These are phyloP conservation scores for Trinorchestia longiramus DNA, from an alignment of 1,140 invertebrate species.

Conservation along the genomic window DNA sequence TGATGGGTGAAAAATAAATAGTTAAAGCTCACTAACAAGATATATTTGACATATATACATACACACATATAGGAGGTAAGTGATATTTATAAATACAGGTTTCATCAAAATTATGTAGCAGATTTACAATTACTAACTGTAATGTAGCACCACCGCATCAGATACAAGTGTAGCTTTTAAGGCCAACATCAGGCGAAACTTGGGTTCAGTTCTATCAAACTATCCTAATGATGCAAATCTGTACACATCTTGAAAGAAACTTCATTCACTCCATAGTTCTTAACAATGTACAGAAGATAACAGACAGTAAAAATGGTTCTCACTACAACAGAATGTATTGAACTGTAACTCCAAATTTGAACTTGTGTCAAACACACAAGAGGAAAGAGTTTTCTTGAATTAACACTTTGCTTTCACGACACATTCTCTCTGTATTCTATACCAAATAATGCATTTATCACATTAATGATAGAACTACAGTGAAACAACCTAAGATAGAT, in stretches of 20 bases:
- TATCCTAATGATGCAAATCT: background rate
- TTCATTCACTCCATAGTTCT: background rate
- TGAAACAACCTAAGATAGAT: background rate
- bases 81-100: background rate
- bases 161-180: background rate
- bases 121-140: background rate
- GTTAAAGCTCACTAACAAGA: conserved; percentile 16
- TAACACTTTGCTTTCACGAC: background rate
- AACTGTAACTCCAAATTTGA: no score
- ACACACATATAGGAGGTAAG: background rate
- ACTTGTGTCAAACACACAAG: background rate
- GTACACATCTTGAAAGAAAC: background rate
- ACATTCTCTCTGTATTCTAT: background rate
- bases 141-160: background rate
- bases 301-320: background rate
- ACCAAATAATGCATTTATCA: no score
- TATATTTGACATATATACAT: background rate
- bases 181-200: background rate
- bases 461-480: no score
- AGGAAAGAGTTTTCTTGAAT: background rate
- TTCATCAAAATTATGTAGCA: background rate
- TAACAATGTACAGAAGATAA: background rate
- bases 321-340: no score
- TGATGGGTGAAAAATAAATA: background rate
- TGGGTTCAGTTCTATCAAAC: background rate